A percentile compares a stretch with the other conserved stretches of the same genome.
These are phyloP conservation scores for Leuciscus waleckii DNA, from an alignment of 2,797 vertebrate species.

Conservation along the genomic window DNA sequence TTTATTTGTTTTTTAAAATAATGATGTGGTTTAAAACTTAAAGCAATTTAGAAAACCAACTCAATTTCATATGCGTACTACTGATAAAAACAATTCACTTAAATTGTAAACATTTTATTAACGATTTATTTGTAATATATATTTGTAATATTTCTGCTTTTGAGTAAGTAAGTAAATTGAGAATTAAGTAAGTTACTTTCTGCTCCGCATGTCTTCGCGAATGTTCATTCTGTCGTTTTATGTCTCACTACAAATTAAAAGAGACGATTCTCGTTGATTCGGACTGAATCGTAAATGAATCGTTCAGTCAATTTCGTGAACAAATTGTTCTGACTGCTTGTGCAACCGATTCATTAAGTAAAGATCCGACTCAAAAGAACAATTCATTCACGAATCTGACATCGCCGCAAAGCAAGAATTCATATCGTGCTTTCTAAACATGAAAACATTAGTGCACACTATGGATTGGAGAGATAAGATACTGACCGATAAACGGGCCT, in stretches of 20 bases:
- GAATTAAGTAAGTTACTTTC: not conserved
- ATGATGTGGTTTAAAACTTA: not conserved
- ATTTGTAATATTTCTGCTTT: not conserved
- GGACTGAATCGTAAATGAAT: not conserved
- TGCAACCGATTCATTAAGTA: not conserved
- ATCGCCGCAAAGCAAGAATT: not conserved
- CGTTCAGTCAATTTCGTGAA: not conserved
- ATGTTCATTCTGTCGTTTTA: too few relatives aligned
- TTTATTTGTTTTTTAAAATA: too few relatives aligned
- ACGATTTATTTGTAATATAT: not conserved
- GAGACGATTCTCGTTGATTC: not conserved
- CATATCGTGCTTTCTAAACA: not conserved
- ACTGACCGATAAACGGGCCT: not conserved
- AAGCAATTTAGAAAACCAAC: not conserved
- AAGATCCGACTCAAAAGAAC: constrained; percentile 11
- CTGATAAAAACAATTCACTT: not conserved
- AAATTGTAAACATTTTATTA: not conserved
- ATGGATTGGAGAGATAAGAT: constrained; percentile 9
- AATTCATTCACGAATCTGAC: not conserved
- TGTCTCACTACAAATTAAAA: not conserved
- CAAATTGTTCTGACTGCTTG: not conserved
- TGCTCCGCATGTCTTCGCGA: not conserved
- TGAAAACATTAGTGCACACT: not conserved
- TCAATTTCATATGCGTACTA: not conserved
- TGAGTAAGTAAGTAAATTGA: too few relatives aligned